phyloP scores from a whole-genome alignment of 64 coral and sea anemone genomes.

The Orbicella faveolata region DNA sequence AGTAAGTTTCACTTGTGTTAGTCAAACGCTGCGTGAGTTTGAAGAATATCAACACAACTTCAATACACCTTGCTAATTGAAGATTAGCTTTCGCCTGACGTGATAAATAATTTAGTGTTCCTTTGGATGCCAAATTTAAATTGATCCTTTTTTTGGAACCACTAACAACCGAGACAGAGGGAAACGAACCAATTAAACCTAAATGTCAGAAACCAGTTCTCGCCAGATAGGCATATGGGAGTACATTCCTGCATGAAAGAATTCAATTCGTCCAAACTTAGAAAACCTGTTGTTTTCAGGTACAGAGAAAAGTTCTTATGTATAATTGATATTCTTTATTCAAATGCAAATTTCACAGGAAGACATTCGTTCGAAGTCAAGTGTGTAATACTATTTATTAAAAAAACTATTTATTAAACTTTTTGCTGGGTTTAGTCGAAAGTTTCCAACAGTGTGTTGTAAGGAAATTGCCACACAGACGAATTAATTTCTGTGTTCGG shows the following conservation, averaged over 20 bases:
- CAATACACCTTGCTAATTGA: slow-evolving; percentile 1
- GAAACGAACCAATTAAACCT: background rate
- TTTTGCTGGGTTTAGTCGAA: background rate
- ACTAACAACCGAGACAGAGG: background rate
- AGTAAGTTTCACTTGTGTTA: slow-evolving; percentile 10
- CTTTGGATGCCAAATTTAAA: background rate
- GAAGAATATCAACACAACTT: background rate
- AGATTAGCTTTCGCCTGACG: background rate
- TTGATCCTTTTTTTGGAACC: slow-evolving; percentile 8
- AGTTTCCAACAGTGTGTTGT: too few relatives aligned
- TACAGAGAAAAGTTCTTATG: background rate
- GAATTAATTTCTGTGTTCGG: too few relatives aligned
- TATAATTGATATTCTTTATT: background rate
- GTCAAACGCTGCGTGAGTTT: slow-evolving; percentile 19
- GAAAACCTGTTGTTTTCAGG: background rate
- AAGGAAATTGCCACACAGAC: too few relatives aligned
- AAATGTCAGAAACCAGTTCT: background rate
- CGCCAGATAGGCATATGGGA: background rate
- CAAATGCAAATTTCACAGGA: background rate
- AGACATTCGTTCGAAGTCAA: background rate
- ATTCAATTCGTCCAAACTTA: background rate
- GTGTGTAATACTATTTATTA: background rate
- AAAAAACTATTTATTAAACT: background rate
- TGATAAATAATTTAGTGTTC: slow-evolving; percentile 12
- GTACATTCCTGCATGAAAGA: background rate